A percentile compares a stretch with the other conserved stretches of the same genome.
phyloP scores from a whole-genome alignment of 2,113 vertebrate species.

The Clarias macrocephalus region DNA sequence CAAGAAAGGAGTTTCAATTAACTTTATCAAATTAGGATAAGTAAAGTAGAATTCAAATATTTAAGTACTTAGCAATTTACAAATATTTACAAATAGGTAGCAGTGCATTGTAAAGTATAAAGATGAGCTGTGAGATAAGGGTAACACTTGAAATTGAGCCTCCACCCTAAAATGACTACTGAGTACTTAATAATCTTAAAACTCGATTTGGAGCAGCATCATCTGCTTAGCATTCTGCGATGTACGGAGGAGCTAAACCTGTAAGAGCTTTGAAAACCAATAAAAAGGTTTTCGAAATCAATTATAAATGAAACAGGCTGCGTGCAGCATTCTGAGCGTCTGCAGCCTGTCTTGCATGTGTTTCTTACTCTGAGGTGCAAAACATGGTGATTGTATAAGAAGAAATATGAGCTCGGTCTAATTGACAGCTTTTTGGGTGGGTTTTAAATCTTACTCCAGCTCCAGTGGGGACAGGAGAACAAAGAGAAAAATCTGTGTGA shows the following conservation, averaged over 20 bases:
- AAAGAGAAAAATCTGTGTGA: slow-evolving; percentile 7
- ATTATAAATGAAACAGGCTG: slow-evolving; percentile 7
- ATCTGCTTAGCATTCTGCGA: slow-evolving; percentile 9
- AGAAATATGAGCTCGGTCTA: background rate
- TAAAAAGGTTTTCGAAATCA: slow-evolving; percentile 19
- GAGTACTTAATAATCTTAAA: background rate
- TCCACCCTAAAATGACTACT: background rate
- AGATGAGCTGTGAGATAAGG: background rate
- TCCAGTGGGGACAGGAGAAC: background rate
- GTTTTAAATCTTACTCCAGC: background rate
- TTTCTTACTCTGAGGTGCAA: background rate
- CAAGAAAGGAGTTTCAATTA: background rate
- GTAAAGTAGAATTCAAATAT: background rate
- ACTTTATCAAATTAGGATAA: background rate
- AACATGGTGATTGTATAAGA: background rate
- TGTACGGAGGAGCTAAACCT: background rate
- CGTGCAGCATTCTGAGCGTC: background rate
- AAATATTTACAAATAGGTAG: background rate
- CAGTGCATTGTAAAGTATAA: background rate
- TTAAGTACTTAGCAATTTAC: background rate
- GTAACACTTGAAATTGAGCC: background rate
- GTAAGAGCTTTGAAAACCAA: slow-evolving; percentile 21
- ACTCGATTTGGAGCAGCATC: slow-evolving; percentile 8
- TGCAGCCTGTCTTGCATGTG: background rate
- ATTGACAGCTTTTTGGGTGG: background rate